phyloP scores from a whole-genome alignment of 2,888 invertebrate species.

The Acholoe squamosa region DNA sequence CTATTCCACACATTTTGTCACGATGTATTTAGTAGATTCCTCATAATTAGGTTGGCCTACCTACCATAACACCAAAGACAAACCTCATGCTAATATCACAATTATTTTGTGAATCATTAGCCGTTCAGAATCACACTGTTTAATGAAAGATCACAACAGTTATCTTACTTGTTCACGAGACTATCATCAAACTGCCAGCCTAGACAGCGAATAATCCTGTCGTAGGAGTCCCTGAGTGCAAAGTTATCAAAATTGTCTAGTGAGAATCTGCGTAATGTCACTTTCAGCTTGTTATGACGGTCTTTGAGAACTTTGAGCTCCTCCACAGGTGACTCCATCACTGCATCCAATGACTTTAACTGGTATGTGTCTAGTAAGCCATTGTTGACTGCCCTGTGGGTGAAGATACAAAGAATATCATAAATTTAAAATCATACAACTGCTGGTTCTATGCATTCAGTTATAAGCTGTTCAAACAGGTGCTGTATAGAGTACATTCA shows the following conservation, averaged over 20 bases:
- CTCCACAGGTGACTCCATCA: conserved; percentile 81
- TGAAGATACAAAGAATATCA: conserved; percentile 64
- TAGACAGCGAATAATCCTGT: conserved; percentile 83
- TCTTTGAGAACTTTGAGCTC: conserved; percentile 74
- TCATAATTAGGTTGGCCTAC: no score
- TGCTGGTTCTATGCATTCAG: not conserved
- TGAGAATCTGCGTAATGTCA: not conserved
- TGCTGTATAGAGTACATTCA: not conserved
- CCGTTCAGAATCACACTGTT: no score
- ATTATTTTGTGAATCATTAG: no score
- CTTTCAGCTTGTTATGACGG: conserved; percentile 56
- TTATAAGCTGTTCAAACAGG: not conserved
- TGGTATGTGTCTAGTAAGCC: conserved; percentile 84
- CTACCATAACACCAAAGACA: no score
- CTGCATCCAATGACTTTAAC: conserved; percentile 84
- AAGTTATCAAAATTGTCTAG: conserved; percentile 78
- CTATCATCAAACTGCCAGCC: conserved; percentile 83
- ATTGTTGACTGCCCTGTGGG: conserved; percentile 83
- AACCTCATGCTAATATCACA: no score
- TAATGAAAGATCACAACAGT: not conserved
- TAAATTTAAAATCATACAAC: not conserved
- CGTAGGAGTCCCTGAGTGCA: conserved; percentile 83
- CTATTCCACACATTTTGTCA: no score
- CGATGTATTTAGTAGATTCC: no score
- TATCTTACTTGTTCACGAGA: conserved; percentile 79